Conservation (phyloP, 2,113 vertebrate genomes). For the Corythaixoides concolor region DNA sequence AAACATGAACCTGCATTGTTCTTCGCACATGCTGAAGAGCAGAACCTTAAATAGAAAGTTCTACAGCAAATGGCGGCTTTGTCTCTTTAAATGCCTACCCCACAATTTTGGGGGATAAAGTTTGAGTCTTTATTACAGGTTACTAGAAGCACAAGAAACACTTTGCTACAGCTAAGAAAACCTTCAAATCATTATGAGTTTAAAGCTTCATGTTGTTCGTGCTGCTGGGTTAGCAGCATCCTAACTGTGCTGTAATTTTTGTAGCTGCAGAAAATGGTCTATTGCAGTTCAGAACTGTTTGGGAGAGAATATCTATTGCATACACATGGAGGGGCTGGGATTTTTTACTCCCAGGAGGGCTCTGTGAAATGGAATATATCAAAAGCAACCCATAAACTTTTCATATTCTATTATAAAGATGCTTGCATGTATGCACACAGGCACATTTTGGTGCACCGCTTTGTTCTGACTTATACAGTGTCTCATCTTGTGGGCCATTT, state of each 20-base stretch:
- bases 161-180: conserved; percentile 48
- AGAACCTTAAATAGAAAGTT: conserved; percentile 10
- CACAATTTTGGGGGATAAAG: neutral
- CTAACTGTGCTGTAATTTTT: conserved; percentile 19
- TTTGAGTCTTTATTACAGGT: conserved; percentile 53
- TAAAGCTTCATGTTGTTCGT: neutral
- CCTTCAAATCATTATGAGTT: conserved; percentile 26
- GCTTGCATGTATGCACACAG: neutral
- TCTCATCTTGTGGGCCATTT: neutral
- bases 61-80: conserved; percentile 3
- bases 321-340: neutral
- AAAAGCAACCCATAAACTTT: neutral
- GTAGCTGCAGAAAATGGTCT: conserved; percentile 52
- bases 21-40: neutral
- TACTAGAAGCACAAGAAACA: conserved; percentile 23
- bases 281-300: neutral
- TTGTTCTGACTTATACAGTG: neutral
- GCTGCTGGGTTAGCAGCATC: neutral
- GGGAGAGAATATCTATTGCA: neutral
- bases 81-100: neutral
- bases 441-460: neutral
- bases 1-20: neutral
- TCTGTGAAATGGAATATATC: neutral
- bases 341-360: neutral
- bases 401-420: neutral